Percentiles rank a stretch among this genome's conserved stretches.
Conservation (phyloP, 1,140 invertebrate species). For the Cyclina sinensis region DNA sequence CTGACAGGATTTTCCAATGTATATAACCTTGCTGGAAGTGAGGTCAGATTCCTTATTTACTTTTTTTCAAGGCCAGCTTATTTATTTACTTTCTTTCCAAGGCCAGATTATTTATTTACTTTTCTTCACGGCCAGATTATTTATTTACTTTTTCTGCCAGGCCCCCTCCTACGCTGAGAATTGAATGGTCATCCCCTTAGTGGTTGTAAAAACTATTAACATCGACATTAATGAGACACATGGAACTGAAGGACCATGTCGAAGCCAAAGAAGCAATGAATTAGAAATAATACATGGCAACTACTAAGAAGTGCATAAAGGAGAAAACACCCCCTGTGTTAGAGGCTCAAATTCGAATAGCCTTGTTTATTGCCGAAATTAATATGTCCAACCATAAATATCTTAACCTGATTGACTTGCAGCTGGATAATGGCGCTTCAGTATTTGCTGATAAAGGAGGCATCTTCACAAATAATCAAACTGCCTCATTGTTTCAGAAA, state of each 20-base stretch:
- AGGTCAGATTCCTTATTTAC: no score
- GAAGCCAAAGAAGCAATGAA: no score
- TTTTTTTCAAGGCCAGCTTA: no score
- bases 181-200: no score
- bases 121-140: no score
- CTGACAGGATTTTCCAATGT: no score
- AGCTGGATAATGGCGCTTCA: constrained; percentile 16
- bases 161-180: no score
- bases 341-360: constrained; percentile 7
- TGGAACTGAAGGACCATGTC: constrained; percentile 13
- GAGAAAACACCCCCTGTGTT: no score
- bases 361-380: constrained; percentile 5
- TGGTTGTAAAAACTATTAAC: constrained; percentile 7
- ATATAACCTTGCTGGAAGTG: no score
- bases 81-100: no score
- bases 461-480: constrained; percentile 10
- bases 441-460: neutral
- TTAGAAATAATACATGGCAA: neutral
- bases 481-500: neutral
- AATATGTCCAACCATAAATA: constrained; percentile 18
- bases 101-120: no score
- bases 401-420: constrained; percentile 15
- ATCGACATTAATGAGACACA: constrained; percentile 8
- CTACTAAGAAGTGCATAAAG: neutral
- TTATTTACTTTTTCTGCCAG: no score